phyloP scores from a whole-genome alignment of 2,888 invertebrate genomes.

The Apodemia hepburni region DNA sequence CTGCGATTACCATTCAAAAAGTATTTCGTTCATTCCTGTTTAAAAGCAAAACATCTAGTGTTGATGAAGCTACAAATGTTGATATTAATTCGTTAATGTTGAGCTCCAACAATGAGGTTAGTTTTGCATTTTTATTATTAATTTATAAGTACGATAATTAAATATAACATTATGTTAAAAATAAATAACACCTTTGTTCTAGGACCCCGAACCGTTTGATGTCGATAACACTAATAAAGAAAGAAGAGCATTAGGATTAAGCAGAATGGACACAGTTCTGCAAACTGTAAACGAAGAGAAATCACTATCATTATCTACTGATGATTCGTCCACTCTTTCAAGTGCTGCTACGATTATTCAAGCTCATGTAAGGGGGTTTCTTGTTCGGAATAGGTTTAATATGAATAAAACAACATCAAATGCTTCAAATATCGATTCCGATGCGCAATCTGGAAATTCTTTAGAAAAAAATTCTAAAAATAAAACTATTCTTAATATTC shows the following conservation, averaged over 20 bases:
- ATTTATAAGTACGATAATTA: slow-evolving; percentile 2
- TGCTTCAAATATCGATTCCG: slow-evolving; percentile 58
- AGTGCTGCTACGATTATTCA: slow-evolving; percentile 84
- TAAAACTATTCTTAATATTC: slow-evolving; percentile 69
- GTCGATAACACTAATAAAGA: slow-evolving; percentile 49
- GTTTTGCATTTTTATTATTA: slow-evolving; percentile 18
- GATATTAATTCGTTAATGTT: slow-evolving; percentile 38
- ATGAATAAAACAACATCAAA: slow-evolving; percentile 60
- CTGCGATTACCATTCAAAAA: slow-evolving; percentile 80
- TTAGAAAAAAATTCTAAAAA: slow-evolving; percentile 50
- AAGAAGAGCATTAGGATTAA: slow-evolving; percentile 55
- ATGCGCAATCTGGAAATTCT: slow-evolving; percentile 48
- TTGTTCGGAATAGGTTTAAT: slow-evolving; percentile 78
- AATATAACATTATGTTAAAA: background rate
- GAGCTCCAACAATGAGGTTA: slow-evolving; percentile 33
- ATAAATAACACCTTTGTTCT: slow-evolving; percentile 36
- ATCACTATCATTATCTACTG: slow-evolving; percentile 69
- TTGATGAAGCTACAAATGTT: slow-evolving; percentile 55
- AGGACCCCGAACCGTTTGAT: slow-evolving; percentile 45
- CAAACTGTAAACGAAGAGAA: slow-evolving; percentile 78
- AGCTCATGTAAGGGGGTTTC: slow-evolving; percentile 84
- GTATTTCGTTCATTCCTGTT: slow-evolving; percentile 74
- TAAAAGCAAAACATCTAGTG: slow-evolving; percentile 64
- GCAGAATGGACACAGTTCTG: slow-evolving; percentile 67
- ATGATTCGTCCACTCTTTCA: slow-evolving; percentile 72